Evolutionary conservation across 1,140 invertebrate species (phyloP).

Genomic region (Ruditapes philippinarum): DNA sequence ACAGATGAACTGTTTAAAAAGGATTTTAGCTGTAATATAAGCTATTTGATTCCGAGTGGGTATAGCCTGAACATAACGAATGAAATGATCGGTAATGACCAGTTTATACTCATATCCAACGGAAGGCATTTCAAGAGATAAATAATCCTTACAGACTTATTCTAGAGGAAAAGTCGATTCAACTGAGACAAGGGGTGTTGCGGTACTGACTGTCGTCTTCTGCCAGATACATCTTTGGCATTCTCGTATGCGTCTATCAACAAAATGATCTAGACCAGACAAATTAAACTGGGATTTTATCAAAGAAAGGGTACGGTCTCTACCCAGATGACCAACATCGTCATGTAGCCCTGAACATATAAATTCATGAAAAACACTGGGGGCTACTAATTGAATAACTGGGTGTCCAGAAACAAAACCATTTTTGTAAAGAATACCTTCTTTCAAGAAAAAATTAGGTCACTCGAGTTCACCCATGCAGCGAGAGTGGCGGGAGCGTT

Average conservation of each 20-base stretch:
- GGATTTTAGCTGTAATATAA: neutral
- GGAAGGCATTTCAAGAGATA: neutral
- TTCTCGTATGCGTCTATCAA: neutral
- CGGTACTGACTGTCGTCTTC: neutral
- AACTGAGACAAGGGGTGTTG: neutral
- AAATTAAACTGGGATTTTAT: neutral
- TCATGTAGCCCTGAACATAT: constrained; percentile 2
- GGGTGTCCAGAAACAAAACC: neutral
- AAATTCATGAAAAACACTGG: neutral
- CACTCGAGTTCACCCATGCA: too few species aligned
- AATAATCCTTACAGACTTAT: constrained; percentile 1
- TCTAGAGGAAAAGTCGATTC: neutral
- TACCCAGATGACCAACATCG: constrained; percentile 21
- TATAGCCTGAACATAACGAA: neutral
- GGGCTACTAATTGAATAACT: constrained; percentile 13
- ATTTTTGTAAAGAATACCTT: constrained; percentile 53
- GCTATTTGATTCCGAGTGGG: constrained; percentile 11
- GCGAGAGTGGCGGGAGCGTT: too few species aligned
- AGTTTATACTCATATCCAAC: constrained; percentile 9
- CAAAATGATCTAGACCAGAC: neutral
- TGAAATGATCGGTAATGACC: constrained; percentile 41
- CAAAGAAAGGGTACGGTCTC: constrained; percentile 2
- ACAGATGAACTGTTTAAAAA: constrained; percentile 24
- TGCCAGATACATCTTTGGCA: neutral
- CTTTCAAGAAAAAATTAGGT: neutral